A percentile compares a stretch with the other conserved stretches of the same genome.
These are phyloP conservation scores for Lateolabrax maculatus DNA, from an alignment of 2,797 vertebrate species.

Conservation along the genomic window DNA sequence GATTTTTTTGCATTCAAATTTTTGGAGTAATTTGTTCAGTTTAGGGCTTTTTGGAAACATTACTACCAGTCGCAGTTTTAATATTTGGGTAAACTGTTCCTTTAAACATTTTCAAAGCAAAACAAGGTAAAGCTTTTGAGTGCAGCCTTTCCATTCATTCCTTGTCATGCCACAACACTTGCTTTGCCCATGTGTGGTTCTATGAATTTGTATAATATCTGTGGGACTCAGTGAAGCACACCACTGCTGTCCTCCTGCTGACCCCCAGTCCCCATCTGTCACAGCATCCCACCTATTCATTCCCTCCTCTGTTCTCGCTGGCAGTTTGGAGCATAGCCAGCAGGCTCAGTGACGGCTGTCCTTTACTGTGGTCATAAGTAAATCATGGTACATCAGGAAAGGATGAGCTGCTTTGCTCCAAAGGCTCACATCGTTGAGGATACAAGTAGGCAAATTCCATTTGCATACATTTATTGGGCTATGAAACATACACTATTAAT, in stretches of 20 bases:
- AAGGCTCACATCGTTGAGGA: slow-evolving; percentile 11
- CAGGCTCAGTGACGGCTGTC: slow-evolving; percentile 36
- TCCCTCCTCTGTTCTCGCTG: slow-evolving; percentile 40
- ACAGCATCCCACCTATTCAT: slow-evolving; percentile 61
- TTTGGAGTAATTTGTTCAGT: not conserved
- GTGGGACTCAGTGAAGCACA: slow-evolving; percentile 68
- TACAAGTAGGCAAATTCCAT: slow-evolving; percentile 5
- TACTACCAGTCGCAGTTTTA: not conserved
- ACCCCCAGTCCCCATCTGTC: slow-evolving; percentile 67
- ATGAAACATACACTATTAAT: slow-evolving; percentile 14
- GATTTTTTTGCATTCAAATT: not conserved
- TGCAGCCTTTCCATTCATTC: slow-evolving; percentile 43
- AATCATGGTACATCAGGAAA: slow-evolving; percentile 41
- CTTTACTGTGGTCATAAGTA: slow-evolving; percentile 55
- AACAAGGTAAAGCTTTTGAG: slow-evolving; percentile 32
- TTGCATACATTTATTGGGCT: slow-evolving; percentile 24
- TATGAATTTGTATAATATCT: slow-evolving; percentile 57
- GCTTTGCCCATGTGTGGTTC: slow-evolving; percentile 53
- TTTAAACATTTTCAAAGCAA: slow-evolving; percentile 5
- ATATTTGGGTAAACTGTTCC: not conserved
- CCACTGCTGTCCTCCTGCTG: slow-evolving; percentile 67
- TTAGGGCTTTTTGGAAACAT: not conserved
- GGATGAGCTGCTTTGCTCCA: slow-evolving; percentile 20
- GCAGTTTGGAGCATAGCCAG: slow-evolving; percentile 60
- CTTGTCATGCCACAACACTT: slow-evolving; percentile 30